Evolutionary conservation across 2,113 vertebrate genomes (phyloP), one percentile per base, ranked within the genome.

Genomic region (Leptobrachium ailaonicum): DNA sequence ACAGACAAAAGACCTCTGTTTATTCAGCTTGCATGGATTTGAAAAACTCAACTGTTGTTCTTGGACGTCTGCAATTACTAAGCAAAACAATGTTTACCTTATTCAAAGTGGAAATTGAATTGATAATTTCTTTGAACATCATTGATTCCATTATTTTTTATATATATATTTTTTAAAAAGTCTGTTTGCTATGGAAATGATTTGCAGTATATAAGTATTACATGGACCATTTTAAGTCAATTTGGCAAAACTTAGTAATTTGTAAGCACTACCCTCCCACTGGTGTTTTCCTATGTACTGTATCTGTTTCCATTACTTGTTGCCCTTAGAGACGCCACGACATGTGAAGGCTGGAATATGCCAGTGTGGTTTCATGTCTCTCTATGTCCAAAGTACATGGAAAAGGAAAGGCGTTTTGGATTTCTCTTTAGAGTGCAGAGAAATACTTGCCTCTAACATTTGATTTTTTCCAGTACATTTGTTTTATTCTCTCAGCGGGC

Each of bases 11-110:
- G 68, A 72, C 69, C 79, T 75, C 40, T 81, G 79, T 81, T 81
- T 81, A 69, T 81, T 75, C 79, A 81, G 79, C 71, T 72, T 81
- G 79, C 64, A 69, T 56, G 67, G 66, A 53, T 75, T 80, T 81
- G 70, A 64, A 81, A 64, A 68, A 69, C 71, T 44, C 64, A 81
- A 62, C 58, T 81, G 79, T 75, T 81, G 71, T 75, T 81, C 13
- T 81, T 81, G 79, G 79, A 81, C 79, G 68, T 75, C 12, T 69
- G 72, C 32, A 62, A 67, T 44, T 44, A 63, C 40, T 73, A 63
- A 80, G 69, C 64, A 74, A 81, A 80, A 74, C 71, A 56, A 13
- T 75, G 66, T 81, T 81, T 80, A 60, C 20, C 60, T 67, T 80
- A 80, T 72, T 63, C 66, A 45, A 68, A 73, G 66, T 74, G 71